These are phyloP conservation scores for Clunio marinus DNA, from an alignment of 2,888 invertebrate species.

Conservation along the genomic window DNA sequence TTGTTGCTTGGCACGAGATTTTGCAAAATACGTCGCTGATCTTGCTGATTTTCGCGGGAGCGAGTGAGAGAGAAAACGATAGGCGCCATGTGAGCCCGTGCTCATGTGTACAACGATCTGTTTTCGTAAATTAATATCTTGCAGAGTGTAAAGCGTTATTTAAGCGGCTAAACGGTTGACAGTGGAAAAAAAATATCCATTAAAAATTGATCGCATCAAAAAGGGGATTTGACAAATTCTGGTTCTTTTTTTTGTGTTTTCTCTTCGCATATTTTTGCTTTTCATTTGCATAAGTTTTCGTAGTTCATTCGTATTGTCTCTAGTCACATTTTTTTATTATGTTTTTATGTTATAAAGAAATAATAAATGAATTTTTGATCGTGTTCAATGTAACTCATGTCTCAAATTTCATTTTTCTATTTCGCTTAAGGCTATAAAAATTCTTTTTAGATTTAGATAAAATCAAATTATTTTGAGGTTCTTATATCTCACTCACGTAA, in stretches of 20 bases:
- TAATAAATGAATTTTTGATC: background rate
- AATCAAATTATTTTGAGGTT: too few relatives aligned
- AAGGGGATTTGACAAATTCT: background rate
- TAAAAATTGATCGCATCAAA: slow-evolving; percentile 6
- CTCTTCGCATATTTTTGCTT: background rate
- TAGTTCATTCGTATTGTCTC: background rate
- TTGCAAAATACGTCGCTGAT: background rate
- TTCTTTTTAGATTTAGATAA: too few relatives aligned
- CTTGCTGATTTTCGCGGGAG: slow-evolving; percentile 5
- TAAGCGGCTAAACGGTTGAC: background rate
- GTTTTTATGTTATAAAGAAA: background rate
- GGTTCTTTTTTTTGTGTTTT: background rate
- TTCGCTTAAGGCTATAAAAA: too few relatives aligned
- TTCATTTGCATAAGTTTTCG: slow-evolving; percentile 20
- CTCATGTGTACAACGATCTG: background rate
- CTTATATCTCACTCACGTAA: too few relatives aligned
- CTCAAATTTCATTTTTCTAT: too few relatives aligned
- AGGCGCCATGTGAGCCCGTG: slow-evolving; percentile 31
- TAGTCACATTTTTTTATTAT: background rate
- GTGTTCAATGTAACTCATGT: too few relatives aligned
- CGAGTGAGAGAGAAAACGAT: slow-evolving; percentile 5
- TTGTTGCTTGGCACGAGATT: background rate
- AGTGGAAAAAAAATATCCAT: background rate
- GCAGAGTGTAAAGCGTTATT: slow-evolving; percentile 1
- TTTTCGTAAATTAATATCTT: background rate